Percentiles rank a stretch among this genome's conserved stretches.
Conservation (phyloP, 2,113 vertebrate species). For the Aleadryas rufinucha region DNA sequence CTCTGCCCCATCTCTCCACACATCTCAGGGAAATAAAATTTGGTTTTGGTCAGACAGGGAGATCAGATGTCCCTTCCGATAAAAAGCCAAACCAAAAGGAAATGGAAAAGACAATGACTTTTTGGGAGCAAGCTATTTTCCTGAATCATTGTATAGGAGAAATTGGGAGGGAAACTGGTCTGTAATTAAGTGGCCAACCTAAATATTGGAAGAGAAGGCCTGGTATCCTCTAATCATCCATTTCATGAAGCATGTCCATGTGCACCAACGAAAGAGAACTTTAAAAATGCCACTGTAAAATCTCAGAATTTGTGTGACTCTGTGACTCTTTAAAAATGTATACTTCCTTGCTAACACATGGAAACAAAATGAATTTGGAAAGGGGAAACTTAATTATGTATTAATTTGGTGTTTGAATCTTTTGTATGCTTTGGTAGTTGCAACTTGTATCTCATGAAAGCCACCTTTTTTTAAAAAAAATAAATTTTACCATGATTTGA, state of each 20-base stretch:
- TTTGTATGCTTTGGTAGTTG: not conserved
- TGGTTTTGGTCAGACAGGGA: not conserved
- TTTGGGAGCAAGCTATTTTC: not conserved
- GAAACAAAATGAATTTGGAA: not conserved
- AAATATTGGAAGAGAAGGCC: not conserved
- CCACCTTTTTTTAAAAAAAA: fast-evolving
- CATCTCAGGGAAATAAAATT: not conserved
- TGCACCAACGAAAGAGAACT: not conserved
- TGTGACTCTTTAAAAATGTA: not conserved
- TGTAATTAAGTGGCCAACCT: not conserved
- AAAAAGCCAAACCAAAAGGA: not conserved
- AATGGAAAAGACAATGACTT: not conserved
- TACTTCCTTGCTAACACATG: not conserved
- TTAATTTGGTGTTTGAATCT: not conserved
- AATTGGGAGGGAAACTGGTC: not conserved
- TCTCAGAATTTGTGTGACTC: not conserved
- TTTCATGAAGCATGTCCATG: not conserved
- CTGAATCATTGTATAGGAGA: not conserved
- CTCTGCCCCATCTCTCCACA: not conserved
- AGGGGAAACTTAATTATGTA: not conserved
- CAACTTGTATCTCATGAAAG: not conserved
- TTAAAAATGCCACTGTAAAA: not conserved
- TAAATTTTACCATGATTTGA: not conserved
- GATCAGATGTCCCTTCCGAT: not conserved
- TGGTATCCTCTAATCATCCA: not conserved